Conservation (phyloP, 2,888 invertebrate genomes). For the Colletes collaris region DNA sequence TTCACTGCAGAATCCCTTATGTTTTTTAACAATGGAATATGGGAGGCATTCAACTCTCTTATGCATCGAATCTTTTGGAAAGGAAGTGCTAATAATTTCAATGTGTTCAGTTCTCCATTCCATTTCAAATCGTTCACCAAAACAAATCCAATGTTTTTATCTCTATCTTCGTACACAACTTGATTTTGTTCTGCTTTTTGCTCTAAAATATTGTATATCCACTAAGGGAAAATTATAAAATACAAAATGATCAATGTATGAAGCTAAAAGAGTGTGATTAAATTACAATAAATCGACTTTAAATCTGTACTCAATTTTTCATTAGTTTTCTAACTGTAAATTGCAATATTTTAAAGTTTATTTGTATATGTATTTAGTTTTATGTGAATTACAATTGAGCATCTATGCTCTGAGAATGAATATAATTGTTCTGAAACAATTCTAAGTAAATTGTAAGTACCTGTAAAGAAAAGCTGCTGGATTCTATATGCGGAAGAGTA, state of each 20-base stretch:
- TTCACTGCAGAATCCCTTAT: conserved; percentile 89
- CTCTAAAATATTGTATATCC: conserved; percentile 98
- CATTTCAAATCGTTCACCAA: conserved; percentile 98
- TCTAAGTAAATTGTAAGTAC: conserved; percentile 83
- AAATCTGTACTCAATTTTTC: too few species aligned
- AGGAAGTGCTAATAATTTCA: conserved; percentile 94
- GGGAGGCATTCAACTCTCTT: conserved; percentile 90
- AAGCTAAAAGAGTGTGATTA: too few species aligned
- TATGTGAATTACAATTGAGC: background rate
- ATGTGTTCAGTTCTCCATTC: conserved; percentile 92
- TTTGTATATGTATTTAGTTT: too few species aligned
- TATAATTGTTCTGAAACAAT: background rate
- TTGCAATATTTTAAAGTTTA: too few species aligned
- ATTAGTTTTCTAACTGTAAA: too few species aligned
- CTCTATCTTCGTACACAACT: conserved; percentile 92
- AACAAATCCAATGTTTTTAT: conserved; percentile 92
- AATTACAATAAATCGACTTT: too few species aligned
- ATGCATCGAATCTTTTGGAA: conserved; percentile 91
- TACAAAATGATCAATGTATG: background rate
- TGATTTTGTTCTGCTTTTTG: conserved; percentile 95
- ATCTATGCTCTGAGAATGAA: background rate
- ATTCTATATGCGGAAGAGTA: conserved; percentile 90
- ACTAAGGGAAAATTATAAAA: conserved; percentile 86
- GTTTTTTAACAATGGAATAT: conserved; percentile 93
- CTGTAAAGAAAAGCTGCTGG: conserved; percentile 91